These are phyloP conservation scores for Marmota monax DNA, from an alignment of 2,113 vertebrate species.

Conservation along the genomic window DNA sequence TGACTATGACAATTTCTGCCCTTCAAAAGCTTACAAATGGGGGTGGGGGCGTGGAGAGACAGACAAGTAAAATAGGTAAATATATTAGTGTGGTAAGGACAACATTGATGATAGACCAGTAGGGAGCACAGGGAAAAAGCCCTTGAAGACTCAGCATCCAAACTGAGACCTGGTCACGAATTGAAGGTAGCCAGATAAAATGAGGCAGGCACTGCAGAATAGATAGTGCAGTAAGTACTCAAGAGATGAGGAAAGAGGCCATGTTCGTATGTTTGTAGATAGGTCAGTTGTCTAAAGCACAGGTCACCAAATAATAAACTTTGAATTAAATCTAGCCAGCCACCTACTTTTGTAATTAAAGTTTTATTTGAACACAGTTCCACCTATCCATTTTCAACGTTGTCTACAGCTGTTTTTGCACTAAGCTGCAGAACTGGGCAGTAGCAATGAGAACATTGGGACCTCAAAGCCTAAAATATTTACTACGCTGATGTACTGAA, in stretches of 20 bases:
- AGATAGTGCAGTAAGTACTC: not conserved
- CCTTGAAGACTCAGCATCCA: not conserved
- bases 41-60: not conserved
- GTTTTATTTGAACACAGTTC: not conserved
- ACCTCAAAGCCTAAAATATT: not conserved
- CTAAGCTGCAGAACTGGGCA: not conserved
- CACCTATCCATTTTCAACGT: not conserved
- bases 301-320: not conserved
- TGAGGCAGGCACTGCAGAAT: not conserved
- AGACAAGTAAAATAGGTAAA: not conserved
- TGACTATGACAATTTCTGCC: not conserved
- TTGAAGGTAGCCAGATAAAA: not conserved
- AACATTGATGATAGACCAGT: not conserved
- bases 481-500: not conserved
- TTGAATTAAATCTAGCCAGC: not conserved
- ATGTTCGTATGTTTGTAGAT: not conserved
- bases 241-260: not conserved
- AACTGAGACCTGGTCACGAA: not conserved
- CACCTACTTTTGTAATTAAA: constrained; percentile 6
- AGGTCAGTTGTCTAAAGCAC: not conserved
- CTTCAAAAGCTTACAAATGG: not conserved
- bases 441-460: not conserved
- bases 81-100: not conserved
- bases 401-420: not conserved
- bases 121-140: not conserved